Conservation (phyloP, 2,888 invertebrate species). For the Rugalucina vietnamica region DNA sequence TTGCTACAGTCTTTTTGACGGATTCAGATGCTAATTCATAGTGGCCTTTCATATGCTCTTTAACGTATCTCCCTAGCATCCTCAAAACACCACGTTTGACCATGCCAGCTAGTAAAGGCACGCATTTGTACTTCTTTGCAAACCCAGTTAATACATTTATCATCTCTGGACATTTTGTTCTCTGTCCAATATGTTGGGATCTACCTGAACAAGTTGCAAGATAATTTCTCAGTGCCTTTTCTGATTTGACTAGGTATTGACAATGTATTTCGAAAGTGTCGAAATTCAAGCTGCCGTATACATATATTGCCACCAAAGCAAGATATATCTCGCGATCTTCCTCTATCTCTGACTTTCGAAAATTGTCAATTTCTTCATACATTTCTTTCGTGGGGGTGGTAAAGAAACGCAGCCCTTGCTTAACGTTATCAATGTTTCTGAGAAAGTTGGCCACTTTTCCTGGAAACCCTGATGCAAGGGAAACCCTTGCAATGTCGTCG, state of each 20-base stretch:
- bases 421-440: neutral
- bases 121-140: neutral
- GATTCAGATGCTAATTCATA: neutral
- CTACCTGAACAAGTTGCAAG: neutral
- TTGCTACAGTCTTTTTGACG: neutral
- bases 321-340: neutral
- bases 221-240: neutral
- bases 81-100: neutral
- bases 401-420: neutral
- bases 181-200: neutral
- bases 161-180: neutral
- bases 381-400: neutral
- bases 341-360: neutral
- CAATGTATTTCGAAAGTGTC: neutral
- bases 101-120: neutral
- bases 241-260: neutral
- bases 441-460: neutral
- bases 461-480: neutral
- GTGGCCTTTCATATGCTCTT: neutral
- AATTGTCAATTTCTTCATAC: neutral
- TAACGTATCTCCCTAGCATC: neutral
- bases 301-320: neutral
- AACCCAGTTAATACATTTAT: neutral
- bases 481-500: neutral
- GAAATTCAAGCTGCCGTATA: neutral